Evolutionary conservation across 1,140 invertebrate species (phyloP), one percentile per base, ranked within the genome.

Genomic region (Drosophila takahashii): DNA sequence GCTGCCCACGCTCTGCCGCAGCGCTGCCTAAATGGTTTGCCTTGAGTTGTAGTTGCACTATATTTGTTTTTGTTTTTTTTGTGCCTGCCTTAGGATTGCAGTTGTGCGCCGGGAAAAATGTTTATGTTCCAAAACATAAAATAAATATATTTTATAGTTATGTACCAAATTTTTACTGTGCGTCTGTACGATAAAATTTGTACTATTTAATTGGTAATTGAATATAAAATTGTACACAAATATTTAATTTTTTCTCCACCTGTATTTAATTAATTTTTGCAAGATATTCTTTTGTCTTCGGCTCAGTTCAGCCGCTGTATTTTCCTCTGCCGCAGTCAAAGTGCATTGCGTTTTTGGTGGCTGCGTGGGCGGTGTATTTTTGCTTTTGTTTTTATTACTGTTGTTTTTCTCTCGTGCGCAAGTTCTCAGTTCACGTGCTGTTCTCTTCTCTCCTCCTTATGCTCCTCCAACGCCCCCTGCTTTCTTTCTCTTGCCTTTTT

Each of bases 21-120:
- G 48, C 62, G 41, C 22, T 37, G 66, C 32, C 41, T 18, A 65
- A 65, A 65, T 79, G 64, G 69, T 69, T 86, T 72, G 83, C 84
- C 80, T 84, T 89, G 79, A 90, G 84, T 71, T 50, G 77, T 64
- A 62, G 74, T 78, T 54, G 72, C 57, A 62, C 74, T 81, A 74
- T 81, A 64, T 72, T 81, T 89, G 66, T 75, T 76, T 62, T 70
- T 77, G 56, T 76, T 62, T 77, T 69, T 45, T 74, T 52, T 76
- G 56, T 81, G 70, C 70, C 54, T 74, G 64, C 67, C 81, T 66
- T 62, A 62, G 71, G 70, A 79, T 65, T 85, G 72, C 73, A 84
- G 60, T 77, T 79, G 61, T 84, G 50, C 83, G 54, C 75, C 10
- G 45, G 1, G 8, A 32, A 22, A 15, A 50, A 15, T 15, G 6